Percentiles rank a stretch among this genome's conserved stretches.
phyloP scores from a whole-genome alignment of 2,888 invertebrate species.

The Rhagium mordax region DNA sequence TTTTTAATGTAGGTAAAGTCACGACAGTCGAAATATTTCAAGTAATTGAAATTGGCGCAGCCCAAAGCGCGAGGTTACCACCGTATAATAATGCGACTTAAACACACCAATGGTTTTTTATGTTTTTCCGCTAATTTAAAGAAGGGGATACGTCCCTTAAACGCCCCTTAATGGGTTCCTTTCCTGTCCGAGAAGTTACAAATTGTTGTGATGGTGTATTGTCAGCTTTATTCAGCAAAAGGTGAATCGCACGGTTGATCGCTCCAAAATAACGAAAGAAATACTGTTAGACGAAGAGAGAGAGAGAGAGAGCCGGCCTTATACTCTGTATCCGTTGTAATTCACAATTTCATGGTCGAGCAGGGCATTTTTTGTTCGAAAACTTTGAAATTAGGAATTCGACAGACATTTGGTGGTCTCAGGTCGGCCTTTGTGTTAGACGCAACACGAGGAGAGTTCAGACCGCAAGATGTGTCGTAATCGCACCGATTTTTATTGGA shows the following conservation, averaged over 20 bases:
- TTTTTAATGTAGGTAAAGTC: too few relatives aligned
- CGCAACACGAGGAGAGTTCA: neutral
- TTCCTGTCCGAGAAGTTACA: constrained; percentile 8
- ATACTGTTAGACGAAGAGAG: constrained; percentile 5
- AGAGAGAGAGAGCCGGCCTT: constrained; percentile 3
- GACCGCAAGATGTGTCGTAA: neutral
- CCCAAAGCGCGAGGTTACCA: neutral
- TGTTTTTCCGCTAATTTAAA: neutral
- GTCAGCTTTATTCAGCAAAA: constrained; percentile 14
- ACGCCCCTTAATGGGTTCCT: neutral
- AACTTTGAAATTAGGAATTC: constrained; percentile 36
- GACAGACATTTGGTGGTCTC: constrained; percentile 35
- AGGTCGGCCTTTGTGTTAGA: neutral
- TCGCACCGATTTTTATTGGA: neutral
- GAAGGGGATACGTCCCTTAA: too few relatives aligned
- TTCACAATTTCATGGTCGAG: constrained; percentile 45
- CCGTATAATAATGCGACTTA: neutral
- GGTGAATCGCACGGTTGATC: constrained; percentile 16
- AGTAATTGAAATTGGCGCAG: too few relatives aligned
- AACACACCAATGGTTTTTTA: neutral
- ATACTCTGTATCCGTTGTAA: constrained; percentile 42
- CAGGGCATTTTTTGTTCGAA: constrained; percentile 38
- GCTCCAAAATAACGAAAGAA: neutral
- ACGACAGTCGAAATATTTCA: too few relatives aligned
- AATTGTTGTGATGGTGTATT: neutral